Conservation (phyloP, 2,888 invertebrate species). For the Eilema caniola region DNA sequence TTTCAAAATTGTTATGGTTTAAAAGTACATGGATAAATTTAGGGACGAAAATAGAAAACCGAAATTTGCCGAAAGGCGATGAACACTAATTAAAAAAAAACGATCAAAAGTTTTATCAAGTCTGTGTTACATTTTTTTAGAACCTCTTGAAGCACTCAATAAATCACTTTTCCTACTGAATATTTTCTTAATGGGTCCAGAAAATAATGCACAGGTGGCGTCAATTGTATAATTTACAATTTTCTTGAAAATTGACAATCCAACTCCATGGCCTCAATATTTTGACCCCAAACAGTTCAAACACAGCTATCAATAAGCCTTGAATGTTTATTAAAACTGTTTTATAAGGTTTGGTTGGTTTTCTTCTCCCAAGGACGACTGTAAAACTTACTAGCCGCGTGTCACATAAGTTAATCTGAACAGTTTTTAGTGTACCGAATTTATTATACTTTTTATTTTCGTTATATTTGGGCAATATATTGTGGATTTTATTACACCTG, state of each 20-base stretch:
- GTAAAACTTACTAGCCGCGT: constrained; percentile 8
- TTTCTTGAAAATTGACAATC: neutral
- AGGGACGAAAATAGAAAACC: too few relatives aligned
- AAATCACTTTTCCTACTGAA: too few relatives aligned
- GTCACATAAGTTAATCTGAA: constrained; percentile 17
- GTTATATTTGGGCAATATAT: constrained; percentile 17
- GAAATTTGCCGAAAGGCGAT: too few relatives aligned
- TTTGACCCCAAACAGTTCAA: neutral
- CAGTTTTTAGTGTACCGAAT: constrained; percentile 20
- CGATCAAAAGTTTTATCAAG: too few relatives aligned
- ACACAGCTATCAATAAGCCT: neutral
- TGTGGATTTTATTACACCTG: constrained; percentile 12
- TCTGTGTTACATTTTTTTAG: too few relatives aligned
- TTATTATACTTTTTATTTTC: constrained; percentile 22
- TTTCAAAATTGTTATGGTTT: neutral
- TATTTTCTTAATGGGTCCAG: too few relatives aligned
- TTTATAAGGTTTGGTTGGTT: neutral
- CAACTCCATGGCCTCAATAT: neutral
- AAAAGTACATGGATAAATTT: too few relatives aligned
- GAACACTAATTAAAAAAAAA: too few relatives aligned
- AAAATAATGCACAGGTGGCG: too few relatives aligned
- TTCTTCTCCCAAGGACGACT: constrained; percentile 4
- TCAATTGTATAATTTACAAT: too few relatives aligned
- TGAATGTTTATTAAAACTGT: neutral
- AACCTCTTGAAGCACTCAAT: too few relatives aligned